Conservation (phyloP, 2,113 vertebrate genomes). For the Hippocampus comes region DNA sequence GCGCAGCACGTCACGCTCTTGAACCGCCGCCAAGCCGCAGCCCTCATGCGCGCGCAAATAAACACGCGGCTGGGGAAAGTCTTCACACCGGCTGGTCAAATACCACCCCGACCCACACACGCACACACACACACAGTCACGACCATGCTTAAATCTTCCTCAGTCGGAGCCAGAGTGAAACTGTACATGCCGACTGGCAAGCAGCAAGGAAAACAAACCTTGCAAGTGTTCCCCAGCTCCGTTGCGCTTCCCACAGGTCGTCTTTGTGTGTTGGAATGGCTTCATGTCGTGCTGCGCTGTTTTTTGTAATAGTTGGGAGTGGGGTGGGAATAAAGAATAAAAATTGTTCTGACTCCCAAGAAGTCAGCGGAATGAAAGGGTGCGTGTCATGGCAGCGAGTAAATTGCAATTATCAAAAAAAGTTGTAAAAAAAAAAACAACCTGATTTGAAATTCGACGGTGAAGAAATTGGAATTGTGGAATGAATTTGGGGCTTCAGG, state of each 20-base stretch:
- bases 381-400: not conserved
- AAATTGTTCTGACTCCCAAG: not conserved
- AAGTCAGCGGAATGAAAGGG: not conserved
- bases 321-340: not conserved
- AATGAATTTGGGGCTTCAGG: no score
- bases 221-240: not conserved
- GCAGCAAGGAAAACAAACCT: not conserved
- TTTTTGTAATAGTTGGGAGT: no score
- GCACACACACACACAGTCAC: conserved; percentile 16
- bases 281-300: no score
- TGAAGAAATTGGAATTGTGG: no score
- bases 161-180: conserved; percentile 41
- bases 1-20: conserved; percentile 25
- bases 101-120: conserved; percentile 20
- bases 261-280: no score
- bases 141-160: conserved; percentile 45
- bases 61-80: conserved; percentile 42
- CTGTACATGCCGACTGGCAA: conserved; percentile 45
- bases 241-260: not conserved
- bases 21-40: conserved; percentile 46
- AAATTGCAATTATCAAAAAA: not conserved
- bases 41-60: conserved; percentile 23
- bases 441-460: no score
- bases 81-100: conserved; percentile 54
- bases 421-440: no score